Evolutionary conservation across 2,888 invertebrate species (phyloP).

Genomic region (Cancer borealis): DNA sequence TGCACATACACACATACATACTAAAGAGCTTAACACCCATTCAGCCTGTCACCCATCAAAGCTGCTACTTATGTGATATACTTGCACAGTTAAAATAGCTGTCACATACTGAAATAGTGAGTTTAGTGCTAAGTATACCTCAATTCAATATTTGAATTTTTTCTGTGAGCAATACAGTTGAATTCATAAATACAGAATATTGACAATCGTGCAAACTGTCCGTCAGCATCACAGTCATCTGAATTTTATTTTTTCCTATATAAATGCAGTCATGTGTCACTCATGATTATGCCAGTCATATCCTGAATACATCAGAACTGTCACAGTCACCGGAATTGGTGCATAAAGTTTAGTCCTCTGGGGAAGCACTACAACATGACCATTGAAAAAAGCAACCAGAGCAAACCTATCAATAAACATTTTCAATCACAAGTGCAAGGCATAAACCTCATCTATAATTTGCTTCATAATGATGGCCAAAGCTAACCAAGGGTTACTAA

Average conservation of each 20-base stretch:
- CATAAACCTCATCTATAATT: background rate
- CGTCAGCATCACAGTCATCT: background rate
- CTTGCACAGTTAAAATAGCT: background rate
- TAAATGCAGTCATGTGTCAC: slow-evolving; percentile 15
- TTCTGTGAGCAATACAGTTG: background rate
- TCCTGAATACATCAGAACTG: background rate
- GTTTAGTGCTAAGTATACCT: slow-evolving; percentile 4
- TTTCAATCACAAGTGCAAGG: background rate
- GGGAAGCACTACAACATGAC: background rate
- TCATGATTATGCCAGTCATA: background rate
- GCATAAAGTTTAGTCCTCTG: background rate
- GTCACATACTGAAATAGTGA: background rate
- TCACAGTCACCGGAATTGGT: background rate
- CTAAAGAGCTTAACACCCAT: background rate
- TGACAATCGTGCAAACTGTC: background rate
- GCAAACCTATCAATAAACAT: background rate
- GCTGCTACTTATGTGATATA: background rate
- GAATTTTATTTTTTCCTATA: background rate
- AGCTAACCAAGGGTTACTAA: background rate
- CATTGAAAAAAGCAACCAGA: background rate
- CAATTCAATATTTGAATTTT: background rate
- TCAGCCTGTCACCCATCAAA: background rate
- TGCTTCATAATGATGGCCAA: background rate
- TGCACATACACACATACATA: background rate
- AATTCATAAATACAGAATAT: background rate